These are phyloP conservation scores for Hololepta plana DNA, from an alignment of 2,888 invertebrate genomes.

Conservation along the genomic window DNA sequence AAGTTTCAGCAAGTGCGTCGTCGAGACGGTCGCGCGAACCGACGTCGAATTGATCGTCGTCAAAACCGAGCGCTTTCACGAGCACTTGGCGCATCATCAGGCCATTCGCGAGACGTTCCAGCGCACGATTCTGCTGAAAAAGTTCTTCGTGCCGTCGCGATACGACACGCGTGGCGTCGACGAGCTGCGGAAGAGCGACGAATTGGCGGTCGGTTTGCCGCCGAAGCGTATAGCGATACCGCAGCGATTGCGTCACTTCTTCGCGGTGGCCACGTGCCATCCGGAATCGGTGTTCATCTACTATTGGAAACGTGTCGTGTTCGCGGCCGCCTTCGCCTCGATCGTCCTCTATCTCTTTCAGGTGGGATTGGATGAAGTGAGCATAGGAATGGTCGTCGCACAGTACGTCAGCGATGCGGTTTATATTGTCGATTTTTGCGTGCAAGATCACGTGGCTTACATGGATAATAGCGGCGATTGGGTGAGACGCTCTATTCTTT, in stretches of 20 bases:
- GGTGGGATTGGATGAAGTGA: conserved; percentile 9
- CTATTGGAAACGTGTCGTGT: conserved; percentile 5
- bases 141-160: too few species aligned
- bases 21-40: conserved; percentile 6
- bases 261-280: conserved; percentile 5
- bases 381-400: conserved; percentile 6
- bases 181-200: too few species aligned
- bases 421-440: conserved; percentile 8
- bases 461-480: conserved; percentile 8
- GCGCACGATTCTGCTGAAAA: too few species aligned
- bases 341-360: conserved; percentile 11
- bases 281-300: conserved; percentile 6
- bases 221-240: too few species aligned
- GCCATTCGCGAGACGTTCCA: too few species aligned
- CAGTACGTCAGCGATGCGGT: conserved; percentile 9
- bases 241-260: too few species aligned
- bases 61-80: conserved; percentile 8
- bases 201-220: too few species aligned
- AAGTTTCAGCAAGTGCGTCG: conserved; percentile 12
- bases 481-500: too few species aligned
- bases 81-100: conserved; percentile 9
- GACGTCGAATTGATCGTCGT: conserved; percentile 10
- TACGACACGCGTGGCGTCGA: too few species aligned
- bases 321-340: conserved; percentile 8
- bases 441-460: conserved; percentile 9